Base-by-base conservation (phyloP, 2,888 invertebrate genomes). In the Eupeodes luniger region DNA sequence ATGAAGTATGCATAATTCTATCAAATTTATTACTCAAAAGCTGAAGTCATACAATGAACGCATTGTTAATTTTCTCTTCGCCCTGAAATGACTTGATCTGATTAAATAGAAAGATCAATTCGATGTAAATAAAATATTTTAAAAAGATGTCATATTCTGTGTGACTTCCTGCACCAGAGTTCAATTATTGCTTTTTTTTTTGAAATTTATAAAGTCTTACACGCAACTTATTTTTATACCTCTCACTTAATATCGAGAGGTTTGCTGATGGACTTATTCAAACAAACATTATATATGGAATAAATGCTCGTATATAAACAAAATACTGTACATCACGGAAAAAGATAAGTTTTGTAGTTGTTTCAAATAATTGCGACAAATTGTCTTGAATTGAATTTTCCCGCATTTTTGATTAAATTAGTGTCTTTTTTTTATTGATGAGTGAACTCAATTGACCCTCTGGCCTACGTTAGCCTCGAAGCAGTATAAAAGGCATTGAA, bases 391-490 rank as follows among this genome's bases (percentile, higher is more conserved):
- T 84, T 81, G 77, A 87, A 87, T 80, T 80, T 83, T 61, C 80
- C 72, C 72, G 53, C 62, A 59, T 67, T 76, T 87, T 72, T 87
- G 61, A 87, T 87, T 87, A 83, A 87, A 87, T 87, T 87, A 87
- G 72, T 34, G 62, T 80, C 72, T 81, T 27, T 27, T 81, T 77
- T 79, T 87, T 77, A 84, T 80, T 80, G 87, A 84, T 80, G 84
- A 74, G 66, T 66, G 83, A 64, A 84, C 67, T 77, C 59, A 87
- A 87, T 87, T 87, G 87, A 87, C 83, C 87, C 61, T 62, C 80
- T 80, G 87, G 74, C 87, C 87, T 84, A 74, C 34, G 77, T 72
- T 84, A 72, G 80, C 80, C 87, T 64, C 80, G 53, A 55, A 72
- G 72, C 12, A 40, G 40, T 40, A 27, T 27, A 27, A 27, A 74